Conservation (phyloP, 2,888 invertebrate genomes). For the Atethmia centrago region DNA sequence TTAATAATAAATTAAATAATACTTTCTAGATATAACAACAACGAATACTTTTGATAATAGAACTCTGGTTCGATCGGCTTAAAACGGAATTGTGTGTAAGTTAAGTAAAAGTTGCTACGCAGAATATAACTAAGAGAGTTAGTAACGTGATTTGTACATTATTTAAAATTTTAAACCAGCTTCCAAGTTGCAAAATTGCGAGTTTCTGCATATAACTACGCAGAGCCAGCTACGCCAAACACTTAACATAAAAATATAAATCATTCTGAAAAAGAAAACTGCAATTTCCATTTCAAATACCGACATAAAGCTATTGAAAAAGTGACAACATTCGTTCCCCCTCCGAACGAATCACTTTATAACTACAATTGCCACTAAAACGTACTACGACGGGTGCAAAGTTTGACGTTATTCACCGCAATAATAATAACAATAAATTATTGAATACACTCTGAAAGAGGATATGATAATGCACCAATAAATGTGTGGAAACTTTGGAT, state of each 20-base stretch:
- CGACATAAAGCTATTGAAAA: slow-evolving; percentile 67
- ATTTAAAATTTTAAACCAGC: too few species aligned
- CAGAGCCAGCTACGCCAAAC: neutral
- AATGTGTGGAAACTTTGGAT: slow-evolving; percentile 24
- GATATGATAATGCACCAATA: slow-evolving; percentile 39
- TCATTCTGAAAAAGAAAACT: slow-evolving; percentile 15
- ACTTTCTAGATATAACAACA: too few species aligned
- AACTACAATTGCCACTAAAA: slow-evolving; percentile 82
- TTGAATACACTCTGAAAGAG: slow-evolving; percentile 36
- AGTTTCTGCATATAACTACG: neutral
- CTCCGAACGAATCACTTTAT: slow-evolving; percentile 84
- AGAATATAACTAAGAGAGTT: neutral
- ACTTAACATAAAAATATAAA: slow-evolving; percentile 13
- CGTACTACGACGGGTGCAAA: slow-evolving; percentile 73
- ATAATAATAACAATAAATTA: slow-evolving; percentile 88
- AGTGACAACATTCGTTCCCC: slow-evolving; percentile 72
- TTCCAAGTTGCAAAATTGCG: too few species aligned
- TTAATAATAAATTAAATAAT: too few species aligned
- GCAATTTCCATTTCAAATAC: slow-evolving; percentile 56
- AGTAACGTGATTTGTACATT: too few species aligned
- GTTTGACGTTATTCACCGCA: slow-evolving; percentile 79
- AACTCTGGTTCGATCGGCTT: too few species aligned
- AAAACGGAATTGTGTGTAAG: too few species aligned
- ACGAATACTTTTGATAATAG: too few species aligned
- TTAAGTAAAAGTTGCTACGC: neutral